These are phyloP conservation scores for Psococerastis gibbosa DNA, from an alignment of 2,888 invertebrate species.

Conservation along the genomic window DNA sequence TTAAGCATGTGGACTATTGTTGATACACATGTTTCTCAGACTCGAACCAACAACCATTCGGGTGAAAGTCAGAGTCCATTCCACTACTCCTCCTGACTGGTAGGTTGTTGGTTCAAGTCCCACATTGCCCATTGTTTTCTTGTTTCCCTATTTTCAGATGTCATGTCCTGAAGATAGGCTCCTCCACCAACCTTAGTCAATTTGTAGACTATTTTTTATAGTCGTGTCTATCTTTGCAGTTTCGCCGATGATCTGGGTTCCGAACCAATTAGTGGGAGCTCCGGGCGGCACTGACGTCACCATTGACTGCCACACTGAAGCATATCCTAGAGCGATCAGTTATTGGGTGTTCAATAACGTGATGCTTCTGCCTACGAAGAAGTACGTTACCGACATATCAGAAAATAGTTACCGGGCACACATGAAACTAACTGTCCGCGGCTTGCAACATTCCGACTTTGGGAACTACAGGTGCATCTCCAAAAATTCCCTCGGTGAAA, in stretches of 20 bases:
- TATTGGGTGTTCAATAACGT: slow-evolving; percentile 84
- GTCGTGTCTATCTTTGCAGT: no score
- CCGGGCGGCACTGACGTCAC: slow-evolving; percentile 80
- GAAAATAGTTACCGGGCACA: slow-evolving; percentile 78
- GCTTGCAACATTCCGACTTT: slow-evolving; percentile 66
- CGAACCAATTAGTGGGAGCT: slow-evolving; percentile 82
- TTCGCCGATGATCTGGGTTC: slow-evolving; percentile 87
- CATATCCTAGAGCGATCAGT: slow-evolving; percentile 77
- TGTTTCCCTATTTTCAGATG: no score
- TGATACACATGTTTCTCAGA: no score
- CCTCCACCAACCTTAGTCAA: no score
- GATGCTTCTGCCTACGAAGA: slow-evolving; percentile 76
- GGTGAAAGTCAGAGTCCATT: no score
- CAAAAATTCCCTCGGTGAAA: slow-evolving; percentile 84
- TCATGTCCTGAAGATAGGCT: no score
- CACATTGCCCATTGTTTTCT: no score
- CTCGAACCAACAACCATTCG: no score
- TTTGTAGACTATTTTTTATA: no score
- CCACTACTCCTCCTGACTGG: no score
- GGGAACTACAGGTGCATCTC: slow-evolving; percentile 85
- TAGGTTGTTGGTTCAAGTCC: no score
- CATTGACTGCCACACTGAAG: slow-evolving; percentile 84
- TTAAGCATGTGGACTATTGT: no score
- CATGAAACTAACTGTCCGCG: slow-evolving; percentile 74
- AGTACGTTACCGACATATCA: slow-evolving; percentile 63